A percentile compares a stretch with the other conserved stretches of the same genome.
phyloP scores from a whole-genome alignment of 2,797 vertebrate species.

The Epinephelus malabaricus region DNA sequence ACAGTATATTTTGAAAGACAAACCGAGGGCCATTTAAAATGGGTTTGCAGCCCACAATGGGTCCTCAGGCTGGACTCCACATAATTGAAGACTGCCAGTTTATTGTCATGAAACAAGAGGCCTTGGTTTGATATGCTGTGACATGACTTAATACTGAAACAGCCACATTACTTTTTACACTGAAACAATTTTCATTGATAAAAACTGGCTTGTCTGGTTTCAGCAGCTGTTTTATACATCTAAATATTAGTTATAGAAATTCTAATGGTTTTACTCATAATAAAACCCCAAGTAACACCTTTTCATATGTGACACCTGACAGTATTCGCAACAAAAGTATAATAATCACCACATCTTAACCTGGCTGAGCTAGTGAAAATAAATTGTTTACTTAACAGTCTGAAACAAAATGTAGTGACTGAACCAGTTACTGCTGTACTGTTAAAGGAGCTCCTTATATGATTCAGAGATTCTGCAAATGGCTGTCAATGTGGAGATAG shows the following conservation, averaged over 20 bases:
- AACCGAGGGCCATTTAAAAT: no score
- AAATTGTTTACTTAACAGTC: background rate
- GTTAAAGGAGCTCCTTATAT: background rate
- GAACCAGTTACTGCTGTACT: background rate
- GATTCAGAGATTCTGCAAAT: no score
- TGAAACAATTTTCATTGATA: background rate
- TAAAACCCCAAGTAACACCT: background rate
- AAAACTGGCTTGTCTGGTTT: background rate
- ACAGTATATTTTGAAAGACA: no score
- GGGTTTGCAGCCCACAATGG: no score
- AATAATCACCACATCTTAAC: background rate
- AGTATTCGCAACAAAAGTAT: background rate
- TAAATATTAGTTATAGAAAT: background rate
- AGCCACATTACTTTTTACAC: background rate
- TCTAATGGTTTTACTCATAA: background rate
- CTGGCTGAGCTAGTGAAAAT: background rate
- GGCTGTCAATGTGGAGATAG: no score
- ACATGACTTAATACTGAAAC: slow-evolving; percentile 3
- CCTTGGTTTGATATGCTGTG: slow-evolving; percentile 9
- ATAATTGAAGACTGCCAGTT: background rate
- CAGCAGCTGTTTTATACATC: background rate
- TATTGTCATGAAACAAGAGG: background rate
- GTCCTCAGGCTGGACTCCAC: background rate
- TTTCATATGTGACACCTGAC: background rate
- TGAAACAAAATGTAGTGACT: background rate